Evolutionary conservation across 2,888 invertebrate genomes (phyloP), one percentile per base, ranked within the genome.

Genomic region (Phengaris alcon): DNA sequence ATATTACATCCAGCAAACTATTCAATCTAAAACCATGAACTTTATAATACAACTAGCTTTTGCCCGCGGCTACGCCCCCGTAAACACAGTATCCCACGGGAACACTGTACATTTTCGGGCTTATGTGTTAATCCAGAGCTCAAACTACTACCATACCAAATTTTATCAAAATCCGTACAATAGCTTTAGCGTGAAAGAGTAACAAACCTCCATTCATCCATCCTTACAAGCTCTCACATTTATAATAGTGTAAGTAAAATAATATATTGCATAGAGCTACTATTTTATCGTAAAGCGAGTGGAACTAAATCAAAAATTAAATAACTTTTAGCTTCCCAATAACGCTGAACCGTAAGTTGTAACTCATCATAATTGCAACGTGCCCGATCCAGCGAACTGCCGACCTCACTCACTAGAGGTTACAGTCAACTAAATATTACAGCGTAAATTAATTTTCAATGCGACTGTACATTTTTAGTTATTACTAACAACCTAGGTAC

Each of bases 321-420:
- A 72, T 72, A 72, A 7, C 52, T 52, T 72, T 72, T 35, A 69
- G 69, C 69, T 15, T 72, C 52, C 72, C 72, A 72, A 76, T 74
- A 74, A 74, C 70, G 76, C 74, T 74, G 70, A 70, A 64, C 74
- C 72, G 57, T 74, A 77, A 75, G 76, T 76, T 77, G 76, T 77
- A 78, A 78, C 76, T 78, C 76, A 78, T 76, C 74, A 76, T 78
- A 77, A 78, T 76, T 78, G 78, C 76, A n/a, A 13, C 68, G 74
- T 74, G 76, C 76, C 68, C 51, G 74, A 10, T 69, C 74, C 69
- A 57, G 55, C 75, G 57, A n/a, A 69, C 69, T 15, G 70, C 69
- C 10, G 57, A 74, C 59, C 74, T 76, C 48, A 74, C 74, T 76
- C 44, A 6, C 64, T 70, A 70, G 13, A 69, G 1, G 48, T 69